A percentile compares a stretch with the other conserved stretches of the same genome.
Evolutionary conservation across 2,888 invertebrate genomes (phyloP).

Genomic region (Scaptomyza polygonia): DNA sequence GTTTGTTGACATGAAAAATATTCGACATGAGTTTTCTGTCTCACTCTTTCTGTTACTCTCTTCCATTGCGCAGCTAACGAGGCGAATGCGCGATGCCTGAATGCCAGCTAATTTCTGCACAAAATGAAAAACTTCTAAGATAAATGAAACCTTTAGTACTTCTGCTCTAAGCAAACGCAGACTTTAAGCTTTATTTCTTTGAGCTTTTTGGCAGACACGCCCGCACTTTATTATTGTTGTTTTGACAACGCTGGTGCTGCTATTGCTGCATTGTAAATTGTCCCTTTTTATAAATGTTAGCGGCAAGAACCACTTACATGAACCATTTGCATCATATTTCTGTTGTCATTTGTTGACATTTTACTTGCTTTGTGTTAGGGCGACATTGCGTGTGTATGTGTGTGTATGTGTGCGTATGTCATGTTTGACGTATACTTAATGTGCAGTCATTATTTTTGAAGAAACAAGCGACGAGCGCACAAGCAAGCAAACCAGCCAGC

Average conservation of each 20-base stretch:
- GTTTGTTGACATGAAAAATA: conserved; percentile 26
- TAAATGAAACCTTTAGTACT: conserved; percentile 42
- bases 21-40: conserved; percentile 13
- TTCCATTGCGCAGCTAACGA: conserved; percentile 21
- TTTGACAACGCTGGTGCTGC: conserved; percentile 2
- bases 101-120: conserved; percentile 47
- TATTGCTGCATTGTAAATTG: conserved; percentile 64
- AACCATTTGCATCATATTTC: conserved; percentile 83
- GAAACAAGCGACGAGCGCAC: conserved; percentile 75
- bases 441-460: conserved; percentile 78
- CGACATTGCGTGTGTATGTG: conserved; percentile 24
- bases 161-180: conserved; percentile 22
- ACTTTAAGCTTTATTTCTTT: conserved; percentile 28
- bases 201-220: conserved; percentile 7
- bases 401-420: conserved; percentile 34
- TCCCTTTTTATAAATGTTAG: conserved; percentile 66
- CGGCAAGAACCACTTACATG: conserved; percentile 80
- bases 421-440: conserved; percentile 72
- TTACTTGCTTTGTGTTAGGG: conserved; percentile 62
- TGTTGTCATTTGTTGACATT: conserved; percentile 82
- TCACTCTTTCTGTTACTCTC: neutral
- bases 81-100: conserved; percentile 52
- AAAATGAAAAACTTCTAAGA: conserved; percentile 61
- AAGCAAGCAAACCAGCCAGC: conserved; percentile 47
- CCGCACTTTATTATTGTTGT: conserved; percentile 2